These are phyloP conservation scores for Archaeoteleia sp. DNA, from an alignment of 2,888 invertebrate species.

Conservation along the genomic window DNA sequence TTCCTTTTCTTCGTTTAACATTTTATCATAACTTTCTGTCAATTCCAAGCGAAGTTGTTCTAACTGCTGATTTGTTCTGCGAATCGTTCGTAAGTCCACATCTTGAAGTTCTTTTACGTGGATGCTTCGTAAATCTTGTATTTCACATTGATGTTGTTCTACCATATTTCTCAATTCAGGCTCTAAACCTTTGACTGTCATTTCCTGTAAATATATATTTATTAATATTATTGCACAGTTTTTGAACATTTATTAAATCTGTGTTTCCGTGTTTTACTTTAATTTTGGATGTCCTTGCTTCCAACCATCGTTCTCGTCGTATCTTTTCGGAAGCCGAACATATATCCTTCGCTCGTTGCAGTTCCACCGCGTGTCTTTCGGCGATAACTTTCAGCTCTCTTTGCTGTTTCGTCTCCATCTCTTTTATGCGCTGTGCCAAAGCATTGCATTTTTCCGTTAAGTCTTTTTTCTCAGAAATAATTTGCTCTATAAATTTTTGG, in stretches of 20 bases:
- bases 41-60: slow-evolving; percentile 79
- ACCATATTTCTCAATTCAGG: slow-evolving; percentile 88
- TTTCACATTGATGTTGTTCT: slow-evolving; percentile 81
- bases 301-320: slow-evolving; percentile 86
- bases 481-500: slow-evolving; percentile 87
- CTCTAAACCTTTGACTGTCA: slow-evolving; percentile 91
- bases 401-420: slow-evolving; percentile 81
- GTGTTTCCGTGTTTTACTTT: slow-evolving; percentile 77
- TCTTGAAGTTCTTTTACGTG: slow-evolving; percentile 83
- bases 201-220: slow-evolving; percentile 77
- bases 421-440: slow-evolving; percentile 80
- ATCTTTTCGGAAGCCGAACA: slow-evolving; percentile 86
- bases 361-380: slow-evolving; percentile 85
- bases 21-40: slow-evolving; percentile 79
- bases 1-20: slow-evolving; percentile 79
- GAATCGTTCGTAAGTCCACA: slow-evolving; percentile 78
- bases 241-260: neutral
- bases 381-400: slow-evolving; percentile 82
- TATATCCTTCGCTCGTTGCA: slow-evolving; percentile 85
- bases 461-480: slow-evolving; percentile 86
- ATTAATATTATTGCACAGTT: neutral
- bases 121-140: slow-evolving; percentile 81
- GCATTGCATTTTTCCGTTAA: slow-evolving; percentile 85
- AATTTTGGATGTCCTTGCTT: slow-evolving; percentile 89
- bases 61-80: slow-evolving; percentile 79